Conservation (phyloP, 2,888 invertebrate genomes). For the Drosophila setosimentum region DNA sequence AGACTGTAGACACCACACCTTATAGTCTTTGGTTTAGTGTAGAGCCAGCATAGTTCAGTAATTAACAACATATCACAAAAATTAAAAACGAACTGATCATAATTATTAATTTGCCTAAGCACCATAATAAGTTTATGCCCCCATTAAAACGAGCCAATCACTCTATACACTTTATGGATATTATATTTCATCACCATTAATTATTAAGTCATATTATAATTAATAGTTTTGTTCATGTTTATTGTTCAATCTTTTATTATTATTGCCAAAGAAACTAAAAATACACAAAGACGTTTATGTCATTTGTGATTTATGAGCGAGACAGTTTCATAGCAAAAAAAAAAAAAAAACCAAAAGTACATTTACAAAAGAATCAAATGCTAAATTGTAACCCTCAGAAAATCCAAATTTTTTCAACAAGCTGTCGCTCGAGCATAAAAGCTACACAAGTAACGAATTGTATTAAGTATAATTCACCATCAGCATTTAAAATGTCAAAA, state of each 20-base stretch:
- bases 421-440: slow-evolving; percentile 22
- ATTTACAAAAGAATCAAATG: slow-evolving; percentile 17
- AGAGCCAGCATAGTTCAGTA: slow-evolving; percentile 1
- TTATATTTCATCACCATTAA: slow-evolving; percentile 47
- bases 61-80: background rate
- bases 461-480: slow-evolving; percentile 54
- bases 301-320: slow-evolving; percentile 49
- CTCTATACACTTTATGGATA: slow-evolving; percentile 1
- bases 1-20: background rate
- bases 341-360: background rate
- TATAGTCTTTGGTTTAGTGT: background rate
- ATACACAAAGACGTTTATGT: slow-evolving; percentile 30
- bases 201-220: slow-evolving; percentile 46
- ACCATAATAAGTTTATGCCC: slow-evolving; percentile 21
- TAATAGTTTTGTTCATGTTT: slow-evolving; percentile 43
- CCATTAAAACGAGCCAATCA: slow-evolving; percentile 27
- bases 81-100: background rate
- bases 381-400: slow-evolving; percentile 31
- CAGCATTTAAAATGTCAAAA: slow-evolving; percentile 65
- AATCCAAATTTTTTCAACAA: slow-evolving; percentile 20
- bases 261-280: slow-evolving; percentile 22
- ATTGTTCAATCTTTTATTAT: slow-evolving; percentile 7
- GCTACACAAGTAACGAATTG: slow-evolving; percentile 32
- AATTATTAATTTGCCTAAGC: background rate
- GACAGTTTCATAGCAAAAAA: slow-evolving; percentile 1